Percentiles rank a stretch among this genome's conserved stretches.
Conservation (phyloP, 1,140 invertebrate species). For the Cherax destructor region DNA sequence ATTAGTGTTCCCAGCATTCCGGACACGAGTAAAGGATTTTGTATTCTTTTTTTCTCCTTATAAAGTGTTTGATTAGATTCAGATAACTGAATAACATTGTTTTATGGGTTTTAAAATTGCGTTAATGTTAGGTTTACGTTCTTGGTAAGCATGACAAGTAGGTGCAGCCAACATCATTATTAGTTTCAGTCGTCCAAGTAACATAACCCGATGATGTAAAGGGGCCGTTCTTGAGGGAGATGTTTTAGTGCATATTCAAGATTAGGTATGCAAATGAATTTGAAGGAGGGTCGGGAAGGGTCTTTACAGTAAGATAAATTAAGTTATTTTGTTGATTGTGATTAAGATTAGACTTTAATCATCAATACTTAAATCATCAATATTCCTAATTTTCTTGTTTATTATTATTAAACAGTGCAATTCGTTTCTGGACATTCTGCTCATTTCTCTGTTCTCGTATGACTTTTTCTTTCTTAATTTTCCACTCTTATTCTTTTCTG, state of each 20-base stretch:
- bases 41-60: not conserved
- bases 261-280: too few species aligned
- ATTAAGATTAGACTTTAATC: too few species aligned
- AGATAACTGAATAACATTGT: not conserved
- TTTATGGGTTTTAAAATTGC: not conserved
- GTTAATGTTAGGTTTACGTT: not conserved
- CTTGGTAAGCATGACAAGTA: not conserved
- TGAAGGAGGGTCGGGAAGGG: too few species aligned
- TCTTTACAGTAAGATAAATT: too few species aligned
- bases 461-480: too few species aligned
- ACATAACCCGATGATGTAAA: not conserved
- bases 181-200: not conserved
- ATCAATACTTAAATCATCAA: too few species aligned
- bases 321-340: too few species aligned
- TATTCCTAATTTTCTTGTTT: too few species aligned
- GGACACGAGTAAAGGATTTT: not conserved
- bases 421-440: too few species aligned
- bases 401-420: too few species aligned
- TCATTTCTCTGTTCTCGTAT: too few species aligned
- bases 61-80: not conserved
- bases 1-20: not conserved
- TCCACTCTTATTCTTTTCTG: too few species aligned
- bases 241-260: not conserved
- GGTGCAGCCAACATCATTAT: not conserved
- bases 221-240: not conserved